These are phyloP conservation scores for Telenomus remus DNA, from an alignment of 1,140 invertebrate genomes.

Conservation along the genomic window DNA sequence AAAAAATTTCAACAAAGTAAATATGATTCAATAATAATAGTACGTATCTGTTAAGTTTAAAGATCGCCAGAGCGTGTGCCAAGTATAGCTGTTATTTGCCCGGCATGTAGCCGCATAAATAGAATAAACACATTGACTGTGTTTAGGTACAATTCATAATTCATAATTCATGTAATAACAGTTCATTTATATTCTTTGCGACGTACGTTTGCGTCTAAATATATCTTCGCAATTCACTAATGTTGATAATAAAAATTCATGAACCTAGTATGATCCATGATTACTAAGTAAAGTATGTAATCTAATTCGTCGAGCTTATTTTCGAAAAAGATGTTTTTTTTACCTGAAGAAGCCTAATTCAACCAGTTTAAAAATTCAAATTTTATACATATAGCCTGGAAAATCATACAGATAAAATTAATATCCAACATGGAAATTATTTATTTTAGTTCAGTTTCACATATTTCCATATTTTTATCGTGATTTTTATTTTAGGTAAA, in stretches of 20 bases:
- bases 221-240: slow-evolving; percentile 37
- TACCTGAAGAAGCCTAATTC: too few relatives aligned
- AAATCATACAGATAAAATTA: too few relatives aligned
- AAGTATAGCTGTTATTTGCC: slow-evolving; percentile 52
- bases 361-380: not conserved
- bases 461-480: too few relatives aligned
- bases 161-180: slow-evolving; percentile 57
- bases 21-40: too few relatives aligned
- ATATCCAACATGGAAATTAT: too few relatives aligned
- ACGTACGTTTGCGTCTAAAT: slow-evolving; percentile 46
- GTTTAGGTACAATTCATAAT: slow-evolving; percentile 48
- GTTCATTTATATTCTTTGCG: slow-evolving; percentile 34
- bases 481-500: not conserved
- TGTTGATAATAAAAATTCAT: slow-evolving; percentile 46
- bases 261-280: not conserved
- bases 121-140: slow-evolving; percentile 21
- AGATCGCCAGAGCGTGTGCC: slow-evolving; percentile 44
- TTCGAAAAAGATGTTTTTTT: too few relatives aligned
- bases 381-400: too few relatives aligned
- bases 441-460: too few relatives aligned
- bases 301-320: too few relatives aligned
- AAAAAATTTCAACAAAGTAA: too few relatives aligned
- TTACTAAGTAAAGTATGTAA: not conserved
- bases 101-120: slow-evolving; percentile 39
- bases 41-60: slow-evolving; percentile 44